Percentiles rank a stretch among this genome's conserved stretches.
These are phyloP conservation scores for Leptinotarsa defecta DNA, from an alignment of 1,140 invertebrate genomes.

Conservation along the genomic window DNA sequence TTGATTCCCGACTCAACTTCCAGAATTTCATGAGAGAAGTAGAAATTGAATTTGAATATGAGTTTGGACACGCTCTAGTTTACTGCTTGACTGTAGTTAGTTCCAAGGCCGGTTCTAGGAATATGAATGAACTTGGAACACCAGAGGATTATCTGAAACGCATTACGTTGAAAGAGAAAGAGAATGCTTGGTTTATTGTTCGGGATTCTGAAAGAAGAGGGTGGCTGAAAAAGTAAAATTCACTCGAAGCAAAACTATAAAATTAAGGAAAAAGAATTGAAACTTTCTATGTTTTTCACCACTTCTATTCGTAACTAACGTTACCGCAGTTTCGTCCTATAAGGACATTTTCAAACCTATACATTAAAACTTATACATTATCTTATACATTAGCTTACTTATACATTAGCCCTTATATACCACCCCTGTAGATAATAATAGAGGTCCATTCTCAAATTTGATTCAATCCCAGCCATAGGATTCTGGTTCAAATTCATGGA, in stretches of 20 bases:
- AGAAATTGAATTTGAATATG: constrained; percentile 9
- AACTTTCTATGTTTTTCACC: too few relatives aligned
- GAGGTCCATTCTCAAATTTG: too few relatives aligned
- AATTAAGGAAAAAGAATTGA: too few relatives aligned
- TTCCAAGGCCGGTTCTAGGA: not conserved
- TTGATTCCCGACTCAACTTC: constrained; percentile 14
- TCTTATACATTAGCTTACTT: too few relatives aligned
- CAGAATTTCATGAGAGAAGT: constrained; percentile 35
- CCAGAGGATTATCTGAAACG: not conserved
- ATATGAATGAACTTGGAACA: not conserved
- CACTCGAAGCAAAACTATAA: not conserved
- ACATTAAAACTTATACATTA: too few relatives aligned
- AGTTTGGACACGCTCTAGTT: constrained; percentile 28
- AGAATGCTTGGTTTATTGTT: constrained; percentile 14
- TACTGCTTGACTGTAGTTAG: not conserved
- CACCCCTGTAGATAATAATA: too few relatives aligned
- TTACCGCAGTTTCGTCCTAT: too few relatives aligned
- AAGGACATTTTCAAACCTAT: too few relatives aligned
- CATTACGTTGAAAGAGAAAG: not conserved
- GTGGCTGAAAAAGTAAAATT: constrained; percentile 15
- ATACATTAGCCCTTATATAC: too few relatives aligned
- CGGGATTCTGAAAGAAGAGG: constrained; percentile 8
- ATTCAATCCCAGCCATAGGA: too few relatives aligned
- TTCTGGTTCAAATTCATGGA: too few relatives aligned
- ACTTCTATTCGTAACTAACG: too few relatives aligned